Evolutionary conservation across 2,113 vertebrate species (phyloP).

Genomic region (human): DNA sequence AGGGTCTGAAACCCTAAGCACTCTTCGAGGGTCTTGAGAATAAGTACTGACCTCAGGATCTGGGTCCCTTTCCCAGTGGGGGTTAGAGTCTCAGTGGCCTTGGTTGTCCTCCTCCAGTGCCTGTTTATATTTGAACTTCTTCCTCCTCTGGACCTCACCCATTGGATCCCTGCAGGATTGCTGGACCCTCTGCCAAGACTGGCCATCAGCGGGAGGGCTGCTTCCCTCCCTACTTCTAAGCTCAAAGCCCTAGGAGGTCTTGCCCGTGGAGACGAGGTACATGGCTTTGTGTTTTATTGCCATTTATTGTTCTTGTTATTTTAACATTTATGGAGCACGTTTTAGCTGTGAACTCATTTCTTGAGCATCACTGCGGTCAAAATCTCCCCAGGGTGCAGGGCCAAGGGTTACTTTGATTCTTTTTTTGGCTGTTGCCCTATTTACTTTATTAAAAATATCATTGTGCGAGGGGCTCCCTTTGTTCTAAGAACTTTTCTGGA

Average conservation of each 20-base stretch:
- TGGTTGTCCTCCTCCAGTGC: not conserved
- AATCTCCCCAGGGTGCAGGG: conserved; percentile 61
- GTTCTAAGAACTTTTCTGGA: conserved; percentile 25
- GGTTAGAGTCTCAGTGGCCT: not conserved
- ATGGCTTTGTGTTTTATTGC: conserved; percentile 65
- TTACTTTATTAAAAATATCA: conserved; percentile 66
- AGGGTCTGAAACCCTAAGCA: not conserved
- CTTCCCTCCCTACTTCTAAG: not conserved
- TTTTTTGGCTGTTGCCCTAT: conserved; percentile 62
- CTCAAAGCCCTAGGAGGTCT: conserved; percentile 37
- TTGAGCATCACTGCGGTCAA: conserved; percentile 63
- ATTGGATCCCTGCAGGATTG: not conserved
- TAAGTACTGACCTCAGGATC: not conserved
- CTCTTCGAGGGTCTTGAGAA: not conserved
- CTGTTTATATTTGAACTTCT: not conserved
- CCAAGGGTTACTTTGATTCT: conserved; percentile 53
- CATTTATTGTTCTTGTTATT: conserved; percentile 77
- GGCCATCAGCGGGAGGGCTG: not conserved
- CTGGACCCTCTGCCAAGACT: not conserved
- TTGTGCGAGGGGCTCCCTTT: conserved; percentile 35
- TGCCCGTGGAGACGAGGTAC: not conserved
- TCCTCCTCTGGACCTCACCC: not conserved
- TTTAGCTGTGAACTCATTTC: conserved; percentile 72
- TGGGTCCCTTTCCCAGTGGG: not conserved
- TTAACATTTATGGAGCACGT: conserved; percentile 72